Conservation (phyloP, 1,140 invertebrate species). For the Notospermus geniculatus region DNA sequence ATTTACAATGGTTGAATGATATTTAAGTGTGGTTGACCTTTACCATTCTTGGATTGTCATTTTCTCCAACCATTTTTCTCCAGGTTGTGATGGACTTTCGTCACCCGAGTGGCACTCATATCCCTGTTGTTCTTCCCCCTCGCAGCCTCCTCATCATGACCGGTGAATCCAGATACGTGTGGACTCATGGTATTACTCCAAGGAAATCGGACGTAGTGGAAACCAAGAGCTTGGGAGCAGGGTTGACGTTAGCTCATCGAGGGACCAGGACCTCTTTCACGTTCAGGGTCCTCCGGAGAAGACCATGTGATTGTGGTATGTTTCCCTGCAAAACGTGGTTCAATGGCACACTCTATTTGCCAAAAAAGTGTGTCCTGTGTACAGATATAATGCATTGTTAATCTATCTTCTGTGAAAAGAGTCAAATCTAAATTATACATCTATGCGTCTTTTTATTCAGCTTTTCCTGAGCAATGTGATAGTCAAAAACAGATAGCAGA, state of each 20-base stretch:
- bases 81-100: conserved; percentile 83
- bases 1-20: background rate
- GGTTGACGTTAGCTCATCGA: conserved; percentile 61
- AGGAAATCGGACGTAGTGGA: conserved; percentile 76
- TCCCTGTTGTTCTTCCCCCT: conserved; percentile 68
- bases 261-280: conserved; percentile 79
- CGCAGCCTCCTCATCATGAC: conserved; percentile 82
- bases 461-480: conserved; percentile 27
- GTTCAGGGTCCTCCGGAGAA: conserved; percentile 72
- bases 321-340: conserved; percentile 31
- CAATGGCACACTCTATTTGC: conserved; percentile 4
- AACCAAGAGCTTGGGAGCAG: conserved; percentile 40
- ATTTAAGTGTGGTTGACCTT: background rate
- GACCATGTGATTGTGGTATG: conserved; percentile 61
- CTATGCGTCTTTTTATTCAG: conserved; percentile 15
- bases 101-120: conserved; percentile 61
- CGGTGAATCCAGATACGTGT: conserved; percentile 69
- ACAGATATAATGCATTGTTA: too few relatives aligned
- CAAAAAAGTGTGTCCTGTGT: too few relatives aligned
- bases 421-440: too few relatives aligned
- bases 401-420: too few relatives aligned
- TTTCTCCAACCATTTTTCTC: conserved; percentile 12
- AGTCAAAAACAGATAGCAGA: conserved; percentile 14
- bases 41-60: conserved; percentile 1
- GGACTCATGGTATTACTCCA: conserved; percentile 70